Evolutionary conservation across 2,888 invertebrate genomes (phyloP), one percentile per base, ranked within the genome.

Genomic region (Drosophila stalkeri): DNA sequence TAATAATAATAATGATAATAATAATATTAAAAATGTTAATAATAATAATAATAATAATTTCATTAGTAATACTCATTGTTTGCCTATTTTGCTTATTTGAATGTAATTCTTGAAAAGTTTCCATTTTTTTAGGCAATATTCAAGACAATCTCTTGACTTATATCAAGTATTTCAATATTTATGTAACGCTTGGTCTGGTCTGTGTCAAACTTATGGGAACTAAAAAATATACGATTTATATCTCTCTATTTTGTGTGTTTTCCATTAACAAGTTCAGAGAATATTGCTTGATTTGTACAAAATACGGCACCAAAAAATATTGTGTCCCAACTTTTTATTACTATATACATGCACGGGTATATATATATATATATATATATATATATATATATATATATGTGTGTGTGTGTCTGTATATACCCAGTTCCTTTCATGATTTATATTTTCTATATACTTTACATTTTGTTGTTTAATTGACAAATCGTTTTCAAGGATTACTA

Each of bases 41-140:
- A 27, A 27, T 37, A 37, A 60, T 75, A 65, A 63, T 67, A 59
- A 72, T 77, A 77, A 74, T 77, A 74, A 77, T 74, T 80, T 80
- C 80, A 71, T 78, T 76, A 78, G 76, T 81, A 81, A 81, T 81
- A 81, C 81, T 81, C 81, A 81, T 81, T 81, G 81, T 80, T 80
- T 80, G 64, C 52, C 77, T 76, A 69, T 49, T 14, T 77, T 61
- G 69, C 74, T 73, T 77, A 69, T 18, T 47, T 14, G 47, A 56
- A 66, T 70, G 27, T 75, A 51, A 51, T 75, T 62, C 55, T 68
- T 78, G 66, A 31, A 51, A 51, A 39, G 65, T 62, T 20, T 60
- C 59, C 18, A 16, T 6, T 33, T 51, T 6, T 39, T 64, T 57
- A 78, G 79, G 81, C 81, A 79, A 81, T 77, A 81, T 66, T 69